These are phyloP conservation scores for Panthera leo DNA, from an alignment of 2,113 vertebrate species.

Conservation along the genomic window DNA sequence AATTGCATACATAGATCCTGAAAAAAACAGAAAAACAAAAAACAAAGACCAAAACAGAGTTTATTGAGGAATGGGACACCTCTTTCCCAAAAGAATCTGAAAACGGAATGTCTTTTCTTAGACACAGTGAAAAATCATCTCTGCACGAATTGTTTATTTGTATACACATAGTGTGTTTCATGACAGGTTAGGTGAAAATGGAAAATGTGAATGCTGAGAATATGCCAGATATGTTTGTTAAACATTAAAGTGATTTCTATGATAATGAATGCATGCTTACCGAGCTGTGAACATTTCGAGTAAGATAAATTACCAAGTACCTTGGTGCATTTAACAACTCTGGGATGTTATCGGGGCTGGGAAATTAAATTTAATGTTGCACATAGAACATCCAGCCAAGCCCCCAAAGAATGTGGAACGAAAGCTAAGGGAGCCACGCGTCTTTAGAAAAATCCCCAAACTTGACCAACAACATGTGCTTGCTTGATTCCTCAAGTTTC, in stretches of 20 bases:
- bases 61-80: neutral
- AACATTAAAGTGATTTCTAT: conserved; percentile 49
- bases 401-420: conserved; percentile 69
- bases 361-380: conserved; percentile 56
- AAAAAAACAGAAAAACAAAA: neutral
- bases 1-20: neutral
- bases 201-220: conserved; percentile 34
- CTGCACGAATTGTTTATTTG: conserved; percentile 58
- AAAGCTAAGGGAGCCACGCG: conserved; percentile 64
- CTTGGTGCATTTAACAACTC: conserved; percentile 32
- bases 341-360: conserved; percentile 12
- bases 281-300: conserved; percentile 46
- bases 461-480: conserved; percentile 61
- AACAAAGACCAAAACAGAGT: neutral
- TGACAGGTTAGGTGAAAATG: conserved; percentile 53
- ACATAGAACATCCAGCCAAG: neutral
- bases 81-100: neutral
- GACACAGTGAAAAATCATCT: neutral
- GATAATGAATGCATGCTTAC: conserved; percentile 62
- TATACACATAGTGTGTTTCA: neutral
- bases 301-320: conserved; percentile 67
- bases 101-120: conserved; percentile 7
- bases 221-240: conserved; percentile 56
- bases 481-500: conserved; percentile 70
- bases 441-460: conserved; percentile 65